Evolutionary conservation across 2,113 vertebrate genomes (phyloP), one percentile per base, ranked within the genome.

Genomic region (Tragelaphus buxtoni): DNA sequence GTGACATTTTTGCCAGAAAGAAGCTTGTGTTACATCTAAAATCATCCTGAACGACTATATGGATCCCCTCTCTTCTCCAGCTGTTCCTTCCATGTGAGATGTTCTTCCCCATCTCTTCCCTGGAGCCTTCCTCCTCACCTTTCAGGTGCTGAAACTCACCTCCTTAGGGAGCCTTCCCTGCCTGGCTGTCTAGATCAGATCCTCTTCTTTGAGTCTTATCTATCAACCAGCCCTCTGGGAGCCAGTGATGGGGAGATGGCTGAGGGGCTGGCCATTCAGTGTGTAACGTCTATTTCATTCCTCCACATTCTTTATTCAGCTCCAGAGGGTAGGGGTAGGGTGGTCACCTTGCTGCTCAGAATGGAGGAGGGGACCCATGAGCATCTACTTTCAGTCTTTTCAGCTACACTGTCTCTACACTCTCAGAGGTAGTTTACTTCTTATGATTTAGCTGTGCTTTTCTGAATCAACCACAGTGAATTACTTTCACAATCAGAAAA

Each of bases 401-500:
- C 5, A 7, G 42, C 55, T 47, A 32, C 35, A 45, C 77, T 32
- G n/a, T 39, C 35, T 61, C 58, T 35, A 7, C 20, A 20, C 10
- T 4, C 45, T 35, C 11, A 35, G 77, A 39, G 47, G 77, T 5
- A 7, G n/a, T 4, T 77, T 11, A 13, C 35, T 81, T 87, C 53
- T 84, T 69, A 14, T 85, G 26, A 84, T 51, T 93, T 49, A 32
- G n/a, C 60, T 35, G 30, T 82, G 91, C 47, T 30, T 92, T 91
- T 92, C 65, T 80, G 1, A 88, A 88, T 89, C 45, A 72, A 28
- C 32, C 61, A 63, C 45, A 82, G n/a, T 82, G 61, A 85, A 76
- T 82, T 49, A 53, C 81, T 97, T 97, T 95, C 94, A 95, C 58
- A 85, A 95, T 56, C 88, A 85, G 95, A 85, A 91, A 95, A 97